A percentile compares a stretch with the other conserved stretches of the same genome.
Conservation (phyloP, 2,888 invertebrate species). For the Caradrina kadenii region DNA sequence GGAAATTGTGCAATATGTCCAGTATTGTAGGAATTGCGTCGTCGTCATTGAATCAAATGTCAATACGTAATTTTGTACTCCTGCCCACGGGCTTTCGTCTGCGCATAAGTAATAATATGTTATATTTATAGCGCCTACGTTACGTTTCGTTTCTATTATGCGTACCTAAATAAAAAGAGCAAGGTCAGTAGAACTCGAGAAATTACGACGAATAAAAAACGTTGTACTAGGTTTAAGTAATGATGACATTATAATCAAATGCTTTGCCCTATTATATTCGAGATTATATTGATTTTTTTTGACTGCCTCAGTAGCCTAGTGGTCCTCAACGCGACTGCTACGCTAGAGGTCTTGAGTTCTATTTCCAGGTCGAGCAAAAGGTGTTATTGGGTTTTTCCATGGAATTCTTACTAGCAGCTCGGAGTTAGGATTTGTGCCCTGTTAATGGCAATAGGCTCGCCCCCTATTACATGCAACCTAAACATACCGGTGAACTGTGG, state of each 20-base stretch:
- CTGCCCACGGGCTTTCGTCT: conserved; percentile 37
- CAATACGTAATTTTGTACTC: conserved; percentile 33
- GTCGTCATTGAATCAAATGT: conserved; percentile 35
- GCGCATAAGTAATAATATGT: conserved; percentile 36
- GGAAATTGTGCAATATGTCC: conserved; percentile 22
- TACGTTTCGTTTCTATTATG: conserved; percentile 13
- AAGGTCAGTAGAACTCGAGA: conserved; percentile 16
- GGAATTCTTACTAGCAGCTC: too few species aligned
- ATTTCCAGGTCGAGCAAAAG: too few species aligned
- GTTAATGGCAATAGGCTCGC: too few species aligned
- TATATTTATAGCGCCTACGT: conserved; percentile 30
- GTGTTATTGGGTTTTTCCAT: too few species aligned
- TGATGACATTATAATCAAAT: not conserved
- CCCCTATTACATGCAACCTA: too few species aligned
- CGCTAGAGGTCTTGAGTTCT: too few species aligned
- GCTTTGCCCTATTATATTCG: not conserved
- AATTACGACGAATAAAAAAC: conserved; percentile 8
- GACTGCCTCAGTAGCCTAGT: too few species aligned
- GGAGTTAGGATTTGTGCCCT: too few species aligned
- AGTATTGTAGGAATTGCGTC: conserved; percentile 25
- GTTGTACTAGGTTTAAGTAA: not conserved
- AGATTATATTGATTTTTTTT: too few species aligned
- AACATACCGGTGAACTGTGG: too few species aligned
- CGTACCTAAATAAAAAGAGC: conserved; percentile 20
- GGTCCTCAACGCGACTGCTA: too few species aligned